Conservation (phyloP, 2,113 vertebrate genomes). For the Miniopterus natalensis region DNA sequence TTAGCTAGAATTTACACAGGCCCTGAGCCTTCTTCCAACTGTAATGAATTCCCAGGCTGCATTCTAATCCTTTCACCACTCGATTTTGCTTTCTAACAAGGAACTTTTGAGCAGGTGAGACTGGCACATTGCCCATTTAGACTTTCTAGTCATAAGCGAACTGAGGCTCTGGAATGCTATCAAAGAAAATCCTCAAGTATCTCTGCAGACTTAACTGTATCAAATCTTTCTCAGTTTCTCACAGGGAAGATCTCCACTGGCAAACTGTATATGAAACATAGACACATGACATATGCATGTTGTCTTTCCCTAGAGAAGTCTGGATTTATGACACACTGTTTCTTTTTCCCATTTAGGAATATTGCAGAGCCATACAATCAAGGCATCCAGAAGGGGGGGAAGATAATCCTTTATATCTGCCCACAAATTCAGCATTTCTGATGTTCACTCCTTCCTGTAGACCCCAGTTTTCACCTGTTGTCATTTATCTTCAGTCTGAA, state of each 20-base stretch:
- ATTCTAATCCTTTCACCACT: constrained; percentile 68
- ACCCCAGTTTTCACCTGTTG: constrained; percentile 13
- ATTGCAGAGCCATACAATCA: neutral
- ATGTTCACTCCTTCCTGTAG: neutral
- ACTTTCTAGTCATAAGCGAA: constrained; percentile 63
- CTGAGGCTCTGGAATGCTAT: constrained; percentile 18
- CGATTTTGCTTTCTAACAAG: constrained; percentile 65
- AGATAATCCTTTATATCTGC: neutral
- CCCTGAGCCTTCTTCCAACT: constrained; percentile 49
- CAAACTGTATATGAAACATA: constrained; percentile 42
- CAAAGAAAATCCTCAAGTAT: constrained; percentile 44
- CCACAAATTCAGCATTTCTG: constrained; percentile 43
- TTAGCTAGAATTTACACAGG: constrained; percentile 54
- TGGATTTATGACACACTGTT: neutral
- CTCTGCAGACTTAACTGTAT: constrained; percentile 60
- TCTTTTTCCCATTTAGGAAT: constrained; percentile 8
- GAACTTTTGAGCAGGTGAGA: constrained; percentile 60
- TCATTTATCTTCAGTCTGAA: constrained; percentile 34
- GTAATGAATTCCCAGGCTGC: constrained; percentile 70
- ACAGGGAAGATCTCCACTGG: constrained; percentile 38
- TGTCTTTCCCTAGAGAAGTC: constrained; percentile 48
- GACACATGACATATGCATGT: constrained; percentile 23
- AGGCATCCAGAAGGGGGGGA: neutral
- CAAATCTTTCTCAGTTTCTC: constrained; percentile 59
- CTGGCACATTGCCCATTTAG: constrained; percentile 59